A percentile compares a stretch with the other conserved stretches of the same genome.
phyloP scores from a whole-genome alignment of 2,797 vertebrate species.

The Nothura maculosa region DNA sequence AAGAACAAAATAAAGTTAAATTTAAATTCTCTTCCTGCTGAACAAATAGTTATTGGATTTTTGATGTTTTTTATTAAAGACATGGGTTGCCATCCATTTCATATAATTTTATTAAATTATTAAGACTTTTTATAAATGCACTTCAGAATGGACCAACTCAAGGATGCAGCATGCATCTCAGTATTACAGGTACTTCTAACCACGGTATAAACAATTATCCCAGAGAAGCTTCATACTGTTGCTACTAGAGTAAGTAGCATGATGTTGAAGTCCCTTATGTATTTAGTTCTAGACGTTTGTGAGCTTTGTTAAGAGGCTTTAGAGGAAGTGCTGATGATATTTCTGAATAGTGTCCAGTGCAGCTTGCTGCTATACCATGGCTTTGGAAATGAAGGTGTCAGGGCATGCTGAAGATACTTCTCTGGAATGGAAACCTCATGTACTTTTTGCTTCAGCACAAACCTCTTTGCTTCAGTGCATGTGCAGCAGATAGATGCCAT shows the following conservation, averaged over 20 bases:
- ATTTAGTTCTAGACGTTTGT: not conserved
- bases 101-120: not conserved
- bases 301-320: not conserved
- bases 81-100: not conserved
- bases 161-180: not conserved
- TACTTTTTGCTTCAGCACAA: not conserved
- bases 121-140: not conserved
- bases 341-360: not conserved
- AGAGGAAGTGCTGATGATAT: not conserved
- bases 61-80: not conserved
- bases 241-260: not conserved
- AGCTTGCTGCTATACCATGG: not conserved
- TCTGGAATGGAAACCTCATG: not conserved
- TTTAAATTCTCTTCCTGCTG: not conserved
- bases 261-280: not conserved
- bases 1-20: not conserved
- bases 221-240: not conserved
- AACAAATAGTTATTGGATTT: not conserved
- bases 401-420: not conserved
- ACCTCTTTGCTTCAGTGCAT: not conserved
- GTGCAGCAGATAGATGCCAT: not conserved
- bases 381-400: not conserved
- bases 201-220: not conserved
- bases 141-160: not conserved
- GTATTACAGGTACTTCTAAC: not conserved